Evolutionary conservation across 2,113 vertebrate genomes (phyloP).

Genomic region (Cinclus cinclus): DNA sequence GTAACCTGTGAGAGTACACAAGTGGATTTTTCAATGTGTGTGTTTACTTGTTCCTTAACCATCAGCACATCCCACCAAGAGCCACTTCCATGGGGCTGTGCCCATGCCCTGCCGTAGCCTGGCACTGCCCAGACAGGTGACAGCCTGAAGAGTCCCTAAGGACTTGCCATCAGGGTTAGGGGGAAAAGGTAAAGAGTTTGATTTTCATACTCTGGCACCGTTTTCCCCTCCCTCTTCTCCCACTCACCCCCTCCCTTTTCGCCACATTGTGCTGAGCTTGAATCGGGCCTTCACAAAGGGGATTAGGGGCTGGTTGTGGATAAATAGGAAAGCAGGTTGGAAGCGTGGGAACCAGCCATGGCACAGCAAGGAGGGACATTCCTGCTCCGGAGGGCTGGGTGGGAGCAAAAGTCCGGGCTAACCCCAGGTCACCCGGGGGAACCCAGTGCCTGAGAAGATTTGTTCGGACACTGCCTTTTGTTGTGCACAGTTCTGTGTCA

Average conservation of each 20-base stretch:
- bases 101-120: accelerated
- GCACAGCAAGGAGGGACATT: constrained; percentile 39
- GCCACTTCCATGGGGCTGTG: accelerated
- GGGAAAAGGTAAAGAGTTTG: constrained; percentile 7
- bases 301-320: constrained; percentile 46
- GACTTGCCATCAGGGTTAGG: accelerated
- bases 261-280: constrained; percentile 60
- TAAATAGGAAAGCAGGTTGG: constrained; percentile 60
- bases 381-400: constrained; percentile 51
- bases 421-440: constrained; percentile 23
- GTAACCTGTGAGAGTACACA: not conserved
- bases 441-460: constrained; percentile 51
- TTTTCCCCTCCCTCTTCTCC: constrained; percentile 23
- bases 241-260: not conserved
- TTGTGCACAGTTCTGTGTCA: constrained; percentile 66
- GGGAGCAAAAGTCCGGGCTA: constrained; percentile 51
- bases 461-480: constrained; percentile 68
- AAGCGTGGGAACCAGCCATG: constrained; percentile 65
- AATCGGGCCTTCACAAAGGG: constrained; percentile 67
- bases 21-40: not conserved
- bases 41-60: not conserved
- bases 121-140: not conserved
- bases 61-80: not conserved
- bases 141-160: not conserved
- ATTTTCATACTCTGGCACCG: not conserved